phyloP scores from a whole-genome alignment of 2,888 invertebrate species.

The Erebia palarica region DNA sequence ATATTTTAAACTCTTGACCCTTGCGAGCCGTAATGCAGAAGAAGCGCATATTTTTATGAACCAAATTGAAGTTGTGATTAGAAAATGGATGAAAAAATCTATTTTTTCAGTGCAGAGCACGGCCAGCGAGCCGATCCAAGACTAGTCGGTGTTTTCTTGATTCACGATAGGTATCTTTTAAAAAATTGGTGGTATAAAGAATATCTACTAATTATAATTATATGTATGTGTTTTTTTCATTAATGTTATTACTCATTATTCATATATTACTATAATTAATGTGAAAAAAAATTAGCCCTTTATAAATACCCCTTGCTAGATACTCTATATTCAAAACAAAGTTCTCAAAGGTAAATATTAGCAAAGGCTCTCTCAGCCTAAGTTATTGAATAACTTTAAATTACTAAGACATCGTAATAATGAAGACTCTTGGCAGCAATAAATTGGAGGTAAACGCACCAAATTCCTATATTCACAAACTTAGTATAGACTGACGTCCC shows the following conservation, averaged over 20 bases:
- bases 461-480: too few species aligned
- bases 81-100: too few species aligned
- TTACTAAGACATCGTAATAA: background rate
- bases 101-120: too few species aligned
- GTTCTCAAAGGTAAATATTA: conserved; percentile 1
- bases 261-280: background rate
- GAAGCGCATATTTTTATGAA: too few species aligned
- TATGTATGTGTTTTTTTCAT: background rate
- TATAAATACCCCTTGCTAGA: background rate
- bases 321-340: background rate
- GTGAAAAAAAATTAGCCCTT: background rate
- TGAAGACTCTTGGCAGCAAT: background rate
- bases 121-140: too few species aligned
- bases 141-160: too few species aligned
- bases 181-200: too few species aligned
- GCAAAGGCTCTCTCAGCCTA: background rate
- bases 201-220: too few species aligned
- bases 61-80: too few species aligned
- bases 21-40: conserved; percentile 5
- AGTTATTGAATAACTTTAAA: background rate
- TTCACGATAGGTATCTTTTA: too few species aligned
- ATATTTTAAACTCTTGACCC: conserved; percentile 11
- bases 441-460: background rate
- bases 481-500: too few species aligned
- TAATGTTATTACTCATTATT: too few species aligned